Conservation (phyloP, 2,113 vertebrate genomes). For the Labeo rohita region DNA sequence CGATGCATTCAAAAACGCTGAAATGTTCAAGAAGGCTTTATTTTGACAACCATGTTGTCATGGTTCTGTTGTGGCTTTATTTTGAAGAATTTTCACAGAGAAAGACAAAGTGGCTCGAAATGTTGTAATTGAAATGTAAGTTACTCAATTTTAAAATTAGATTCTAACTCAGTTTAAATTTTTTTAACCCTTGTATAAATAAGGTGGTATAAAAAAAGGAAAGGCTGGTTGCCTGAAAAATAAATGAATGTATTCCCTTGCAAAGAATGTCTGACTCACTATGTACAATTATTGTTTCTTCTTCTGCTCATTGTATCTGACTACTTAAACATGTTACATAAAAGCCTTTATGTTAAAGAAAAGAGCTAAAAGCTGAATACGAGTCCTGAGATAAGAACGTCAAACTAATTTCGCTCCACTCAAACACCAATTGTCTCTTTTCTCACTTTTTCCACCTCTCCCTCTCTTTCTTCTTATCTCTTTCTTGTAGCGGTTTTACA, state of each 20-base stretch:
- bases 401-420: constrained; percentile 2
- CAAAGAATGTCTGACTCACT: constrained; percentile 26
- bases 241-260: not conserved
- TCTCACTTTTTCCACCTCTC: constrained; percentile 18
- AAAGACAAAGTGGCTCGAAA: not conserved
- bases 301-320: not conserved
- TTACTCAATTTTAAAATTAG: not conserved
- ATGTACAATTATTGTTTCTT: constrained; percentile 8
- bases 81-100: not conserved
- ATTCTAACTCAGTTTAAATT: no score
- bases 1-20: not conserved
- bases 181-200: no score
- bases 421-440: constrained; percentile 16
- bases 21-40: not conserved
- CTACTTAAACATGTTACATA: constrained; percentile 34
- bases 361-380: constrained; percentile 8
- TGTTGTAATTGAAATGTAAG: not conserved
- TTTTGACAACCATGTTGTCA: not conserved
- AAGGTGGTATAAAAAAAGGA: not conserved
- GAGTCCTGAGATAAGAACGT: constrained; percentile 24
- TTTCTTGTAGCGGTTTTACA: not conserved
- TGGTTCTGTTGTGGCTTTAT: not conserved
- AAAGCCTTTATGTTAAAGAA: constrained; percentile 36
- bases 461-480: not conserved
- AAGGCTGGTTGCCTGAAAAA: not conserved